Percentiles rank a stretch among this genome's conserved stretches.
Evolutionary conservation across 2,888 invertebrate genomes (phyloP).

Genomic region (Drosophila koepferae): DNA sequence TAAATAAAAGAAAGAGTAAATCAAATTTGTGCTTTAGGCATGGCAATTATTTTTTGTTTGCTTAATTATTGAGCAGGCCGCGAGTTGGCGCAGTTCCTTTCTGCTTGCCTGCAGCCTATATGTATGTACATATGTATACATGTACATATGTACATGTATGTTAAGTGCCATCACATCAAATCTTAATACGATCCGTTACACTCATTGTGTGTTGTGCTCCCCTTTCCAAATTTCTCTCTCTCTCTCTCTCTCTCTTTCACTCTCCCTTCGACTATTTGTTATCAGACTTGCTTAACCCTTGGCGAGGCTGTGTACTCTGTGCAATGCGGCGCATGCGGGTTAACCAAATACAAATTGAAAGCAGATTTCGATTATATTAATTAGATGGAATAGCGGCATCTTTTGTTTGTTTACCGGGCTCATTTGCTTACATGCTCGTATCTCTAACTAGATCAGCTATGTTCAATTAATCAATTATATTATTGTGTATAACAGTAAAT

Average conservation of each 20-base stretch:
- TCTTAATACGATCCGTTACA: constrained; percentile 38
- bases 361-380: constrained; percentile 66
- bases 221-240: background rate
- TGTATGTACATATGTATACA: background rate
- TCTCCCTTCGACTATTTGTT: constrained; percentile 29
- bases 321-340: constrained; percentile 54
- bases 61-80: constrained; percentile 3
- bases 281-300: constrained; percentile 44
- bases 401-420: constrained; percentile 68
- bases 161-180: constrained; percentile 10
- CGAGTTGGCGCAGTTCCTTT: background rate
- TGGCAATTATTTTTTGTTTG: background rate
- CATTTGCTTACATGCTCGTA: constrained; percentile 64
- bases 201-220: background rate
- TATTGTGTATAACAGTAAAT: constrained; percentile 2
- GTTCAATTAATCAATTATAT: constrained; percentile 28
- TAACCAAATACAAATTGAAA: constrained; percentile 61
- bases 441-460: constrained; percentile 72
- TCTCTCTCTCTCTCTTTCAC: background rate
- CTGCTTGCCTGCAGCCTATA: background rate
- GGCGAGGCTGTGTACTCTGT: background rate
- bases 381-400: constrained; percentile 47
- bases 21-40: background rate
- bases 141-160: background rate
- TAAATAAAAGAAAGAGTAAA: background rate